These are phyloP conservation scores for Cantharis lateralis DNA, from an alignment of 2,888 invertebrate species.

Conservation along the genomic window DNA sequence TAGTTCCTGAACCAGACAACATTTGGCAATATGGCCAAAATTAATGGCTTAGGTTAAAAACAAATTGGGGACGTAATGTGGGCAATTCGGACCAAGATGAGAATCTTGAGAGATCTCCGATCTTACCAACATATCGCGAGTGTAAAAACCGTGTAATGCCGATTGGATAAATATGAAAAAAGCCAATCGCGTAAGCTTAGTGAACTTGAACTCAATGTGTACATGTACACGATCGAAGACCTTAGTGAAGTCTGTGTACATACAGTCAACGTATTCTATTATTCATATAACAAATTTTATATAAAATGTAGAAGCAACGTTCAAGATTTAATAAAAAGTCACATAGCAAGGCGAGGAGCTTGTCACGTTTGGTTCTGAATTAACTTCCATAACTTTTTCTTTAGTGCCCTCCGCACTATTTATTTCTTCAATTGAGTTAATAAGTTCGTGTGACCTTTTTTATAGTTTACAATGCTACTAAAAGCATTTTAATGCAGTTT, in stretches of 20 bases:
- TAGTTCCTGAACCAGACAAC: too few species aligned
- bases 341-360: not conserved
- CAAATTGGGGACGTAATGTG: too few species aligned
- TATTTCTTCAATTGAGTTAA: not conserved
- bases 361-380: not conserved
- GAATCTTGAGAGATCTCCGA: too few species aligned
- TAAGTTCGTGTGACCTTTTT: not conserved
- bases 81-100: too few species aligned
- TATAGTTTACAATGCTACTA: not conserved
- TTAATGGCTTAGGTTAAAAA: too few species aligned
- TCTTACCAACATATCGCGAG: too few species aligned
- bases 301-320: not conserved
- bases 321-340: not conserved
- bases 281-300: not conserved
- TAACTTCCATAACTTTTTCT: not conserved
- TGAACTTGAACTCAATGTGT: too few species aligned
- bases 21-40: too few species aligned
- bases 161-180: too few species aligned
- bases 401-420: not conserved
- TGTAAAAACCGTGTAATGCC: too few species aligned
- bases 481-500: not conserved
- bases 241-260: not conserved
- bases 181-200: too few species aligned
- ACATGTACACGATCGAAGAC: too few species aligned
- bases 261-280: not conserved